Evolutionary conservation across 2,113 vertebrate genomes (phyloP).

Genomic region (Catharus minimus): DNA sequence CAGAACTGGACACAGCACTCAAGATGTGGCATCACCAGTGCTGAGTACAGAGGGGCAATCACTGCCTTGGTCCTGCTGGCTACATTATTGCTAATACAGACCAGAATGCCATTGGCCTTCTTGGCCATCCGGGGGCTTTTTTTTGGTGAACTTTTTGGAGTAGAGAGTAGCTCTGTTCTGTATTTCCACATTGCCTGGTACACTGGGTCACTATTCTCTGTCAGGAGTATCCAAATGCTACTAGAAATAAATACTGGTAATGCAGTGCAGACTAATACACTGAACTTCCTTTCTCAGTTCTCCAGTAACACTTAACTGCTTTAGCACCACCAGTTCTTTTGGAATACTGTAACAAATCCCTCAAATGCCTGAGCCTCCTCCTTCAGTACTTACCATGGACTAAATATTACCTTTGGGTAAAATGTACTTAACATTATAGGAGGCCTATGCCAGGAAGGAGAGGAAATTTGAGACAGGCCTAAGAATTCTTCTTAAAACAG

Average conservation of each 20-base stretch:
- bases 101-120: not conserved
- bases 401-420: not conserved
- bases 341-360: not conserved
- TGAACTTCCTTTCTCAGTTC: not conserved
- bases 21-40: fast-evolving
- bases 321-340: not conserved
- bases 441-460: not conserved
- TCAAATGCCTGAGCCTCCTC: not conserved
- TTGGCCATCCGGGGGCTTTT: not conserved
- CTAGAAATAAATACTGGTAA: not conserved
- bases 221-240: not conserved
- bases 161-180: not conserved
- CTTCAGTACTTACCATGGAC: not conserved
- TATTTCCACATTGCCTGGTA: not conserved
- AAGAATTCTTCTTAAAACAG: not conserved
- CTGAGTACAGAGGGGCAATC: fast-evolving
- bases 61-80: not conserved
- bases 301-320: not conserved
- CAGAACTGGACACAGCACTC: not conserved
- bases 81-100: no score
- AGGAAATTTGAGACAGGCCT: not conserved
- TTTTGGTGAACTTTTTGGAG: not conserved
- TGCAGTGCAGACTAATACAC: not conserved
- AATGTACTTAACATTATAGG: not conserved
- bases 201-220: not conserved